Conservation (phyloP, 2,888 invertebrate species). For the Bursaphelenchus okinawaensis region DNA sequence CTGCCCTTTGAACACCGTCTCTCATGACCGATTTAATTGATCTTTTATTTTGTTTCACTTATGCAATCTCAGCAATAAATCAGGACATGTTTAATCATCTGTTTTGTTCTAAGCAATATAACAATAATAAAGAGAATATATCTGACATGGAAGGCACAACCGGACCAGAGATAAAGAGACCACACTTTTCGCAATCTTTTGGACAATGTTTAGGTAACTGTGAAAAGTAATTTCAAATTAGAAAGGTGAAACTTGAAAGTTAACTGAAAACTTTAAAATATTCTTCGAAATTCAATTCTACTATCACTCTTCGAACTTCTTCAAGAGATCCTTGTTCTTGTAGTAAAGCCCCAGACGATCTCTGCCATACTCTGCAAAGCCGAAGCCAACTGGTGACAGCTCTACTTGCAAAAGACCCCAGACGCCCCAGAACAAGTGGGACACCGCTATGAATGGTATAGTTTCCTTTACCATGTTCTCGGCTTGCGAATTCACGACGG, state of each 20-base stretch:
- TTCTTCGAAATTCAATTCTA: neutral
- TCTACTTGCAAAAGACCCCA: slow-evolving; percentile 66
- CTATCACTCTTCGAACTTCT: slow-evolving; percentile 60
- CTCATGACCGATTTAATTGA: neutral
- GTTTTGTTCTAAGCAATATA: neutral
- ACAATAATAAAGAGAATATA: neutral
- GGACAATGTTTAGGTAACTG: too few species aligned
- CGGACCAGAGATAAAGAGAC: neutral
- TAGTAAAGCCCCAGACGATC: slow-evolving; percentile 48
- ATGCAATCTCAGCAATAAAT: neutral
- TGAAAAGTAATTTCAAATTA: too few species aligned
- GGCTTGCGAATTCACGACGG: slow-evolving; percentile 9
- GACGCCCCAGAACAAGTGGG: slow-evolving; percentile 86
- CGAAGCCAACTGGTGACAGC: slow-evolving; percentile 55
- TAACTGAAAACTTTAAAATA: too few species aligned
- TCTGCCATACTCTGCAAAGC: slow-evolving; percentile 52
- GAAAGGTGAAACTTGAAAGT: too few species aligned
- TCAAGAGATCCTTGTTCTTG: slow-evolving; percentile 38
- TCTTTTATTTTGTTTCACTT: neutral
- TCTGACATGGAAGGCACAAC: neutral
- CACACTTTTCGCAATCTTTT: too few species aligned
- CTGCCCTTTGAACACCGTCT: neutral
- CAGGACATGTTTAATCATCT: neutral
- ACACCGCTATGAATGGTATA: slow-evolving; percentile 75
- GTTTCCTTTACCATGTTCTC: slow-evolving; percentile 66